A percentile compares a stretch with the other conserved stretches of the same genome.
Conservation (phyloP, 2,113 vertebrate genomes). For the Elgaria multicarinata region DNA sequence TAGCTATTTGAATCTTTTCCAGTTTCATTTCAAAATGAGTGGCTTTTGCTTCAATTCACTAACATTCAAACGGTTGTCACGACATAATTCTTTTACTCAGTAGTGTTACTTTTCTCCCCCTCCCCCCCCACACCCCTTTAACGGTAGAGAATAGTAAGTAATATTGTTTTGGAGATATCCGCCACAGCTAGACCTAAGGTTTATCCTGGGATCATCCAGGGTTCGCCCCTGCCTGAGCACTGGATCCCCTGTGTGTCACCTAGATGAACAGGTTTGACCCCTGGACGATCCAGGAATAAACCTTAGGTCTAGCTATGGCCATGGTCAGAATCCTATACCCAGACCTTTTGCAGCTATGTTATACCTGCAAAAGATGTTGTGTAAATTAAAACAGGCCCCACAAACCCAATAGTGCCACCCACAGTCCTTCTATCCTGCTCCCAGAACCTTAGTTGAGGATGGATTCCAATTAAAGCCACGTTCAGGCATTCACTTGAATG, state of each 20-base stretch:
- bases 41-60: slow-evolving; percentile 11
- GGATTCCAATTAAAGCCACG: too few relatives aligned
- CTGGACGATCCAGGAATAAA: too few relatives aligned
- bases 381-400: background rate
- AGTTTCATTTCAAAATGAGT: slow-evolving; percentile 35
- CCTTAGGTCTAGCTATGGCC: too few relatives aligned
- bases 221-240: too few relatives aligned
- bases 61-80: background rate
- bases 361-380: background rate
- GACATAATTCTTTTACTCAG: background rate
- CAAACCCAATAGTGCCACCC: background rate
- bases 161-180: background rate
- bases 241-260: too few relatives aligned
- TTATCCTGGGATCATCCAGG: too few relatives aligned
- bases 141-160: background rate
- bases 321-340: too few relatives aligned
- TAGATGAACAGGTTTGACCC: too few relatives aligned
- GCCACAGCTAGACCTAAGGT: background rate
- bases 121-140: background rate
- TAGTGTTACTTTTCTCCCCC: background rate
- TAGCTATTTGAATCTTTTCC: slow-evolving; percentile 42
- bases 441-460: background rate
- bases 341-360: background rate
- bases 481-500: background rate
- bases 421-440: too few relatives aligned